phyloP scores from a whole-genome alignment of 2,113 vertebrate species.

The Probosciger aterrimus region DNA sequence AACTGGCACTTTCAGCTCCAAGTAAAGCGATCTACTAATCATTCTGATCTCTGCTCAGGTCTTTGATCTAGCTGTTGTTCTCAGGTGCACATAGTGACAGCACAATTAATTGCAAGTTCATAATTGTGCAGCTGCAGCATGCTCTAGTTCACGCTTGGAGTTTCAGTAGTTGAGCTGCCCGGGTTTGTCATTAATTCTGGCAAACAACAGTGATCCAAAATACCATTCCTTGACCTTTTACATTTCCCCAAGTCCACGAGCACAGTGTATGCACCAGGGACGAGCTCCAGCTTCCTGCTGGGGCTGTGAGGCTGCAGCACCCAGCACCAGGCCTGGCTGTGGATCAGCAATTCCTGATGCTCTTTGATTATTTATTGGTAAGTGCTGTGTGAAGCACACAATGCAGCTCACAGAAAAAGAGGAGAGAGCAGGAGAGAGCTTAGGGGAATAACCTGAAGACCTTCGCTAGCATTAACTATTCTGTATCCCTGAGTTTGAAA shows the following conservation, averaged over 20 bases:
- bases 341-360: neutral
- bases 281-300: neutral
- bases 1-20: conserved; percentile 44
- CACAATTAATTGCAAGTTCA: conserved; percentile 32
- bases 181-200: neutral
- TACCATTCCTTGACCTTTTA: neutral
- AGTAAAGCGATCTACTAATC: conserved; percentile 50
- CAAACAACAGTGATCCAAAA: neutral
- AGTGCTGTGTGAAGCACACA: neutral
- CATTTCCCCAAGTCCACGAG: neutral
- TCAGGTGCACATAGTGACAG: conserved; percentile 42
- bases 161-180: neutral
- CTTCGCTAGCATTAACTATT: conserved; percentile 12
- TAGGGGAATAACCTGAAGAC: neutral
- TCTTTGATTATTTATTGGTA: conserved; percentile 8
- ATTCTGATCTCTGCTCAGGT: conserved; percentile 51
- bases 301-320: neutral
- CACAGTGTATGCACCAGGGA: neutral
- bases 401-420: neutral
- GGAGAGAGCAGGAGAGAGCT: neutral
- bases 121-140: neutral
- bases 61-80: conserved; percentile 57
- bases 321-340: neutral
- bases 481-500: neutral
- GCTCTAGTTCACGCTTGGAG: neutral